Evolutionary conservation across 1,140 invertebrate species (phyloP).

Genomic region (Aphelenchoides besseyi): DNA sequence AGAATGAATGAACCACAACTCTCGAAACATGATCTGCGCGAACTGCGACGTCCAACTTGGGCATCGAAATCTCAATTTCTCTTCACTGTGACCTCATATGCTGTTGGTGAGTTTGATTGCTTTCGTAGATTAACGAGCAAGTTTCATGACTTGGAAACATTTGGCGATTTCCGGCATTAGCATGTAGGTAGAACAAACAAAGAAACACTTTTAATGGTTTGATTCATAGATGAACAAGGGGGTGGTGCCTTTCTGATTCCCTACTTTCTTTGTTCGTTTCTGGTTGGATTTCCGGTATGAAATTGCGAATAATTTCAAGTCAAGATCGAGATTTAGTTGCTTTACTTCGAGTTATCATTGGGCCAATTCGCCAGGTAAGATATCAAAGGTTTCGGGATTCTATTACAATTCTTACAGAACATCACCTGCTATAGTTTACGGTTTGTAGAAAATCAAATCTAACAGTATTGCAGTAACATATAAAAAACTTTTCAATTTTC

Average conservation of each 20-base stretch:
- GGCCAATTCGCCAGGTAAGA: constrained; percentile 30
- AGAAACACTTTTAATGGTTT: background rate
- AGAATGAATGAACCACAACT: background rate
- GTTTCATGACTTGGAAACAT: background rate
- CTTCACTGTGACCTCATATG: constrained; percentile 72
- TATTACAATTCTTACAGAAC: too few species aligned
- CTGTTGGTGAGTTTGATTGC: constrained; percentile 65
- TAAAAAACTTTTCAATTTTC: too few species aligned
- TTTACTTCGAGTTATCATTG: constrained; percentile 21
- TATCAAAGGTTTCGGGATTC: background rate
- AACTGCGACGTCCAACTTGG: constrained; percentile 8
- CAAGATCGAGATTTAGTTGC: constrained; percentile 8
- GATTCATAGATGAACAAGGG: constrained; percentile 10
- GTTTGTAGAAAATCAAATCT: too few species aligned
- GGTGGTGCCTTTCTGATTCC: constrained; percentile 28
- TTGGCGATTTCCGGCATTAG: background rate
- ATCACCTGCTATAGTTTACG: too few species aligned
- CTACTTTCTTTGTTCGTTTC: constrained; percentile 28
- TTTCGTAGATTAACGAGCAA: constrained; percentile 20
- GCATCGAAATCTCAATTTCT: constrained; percentile 72
- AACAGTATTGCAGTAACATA: too few species aligned
- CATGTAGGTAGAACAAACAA: background rate
- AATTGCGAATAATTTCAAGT: too few species aligned
- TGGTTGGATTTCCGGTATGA: constrained; percentile 19
- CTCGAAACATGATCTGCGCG: background rate